phyloP scores from a whole-genome alignment of 2,797 vertebrate genomes.

The Falco berigora region DNA sequence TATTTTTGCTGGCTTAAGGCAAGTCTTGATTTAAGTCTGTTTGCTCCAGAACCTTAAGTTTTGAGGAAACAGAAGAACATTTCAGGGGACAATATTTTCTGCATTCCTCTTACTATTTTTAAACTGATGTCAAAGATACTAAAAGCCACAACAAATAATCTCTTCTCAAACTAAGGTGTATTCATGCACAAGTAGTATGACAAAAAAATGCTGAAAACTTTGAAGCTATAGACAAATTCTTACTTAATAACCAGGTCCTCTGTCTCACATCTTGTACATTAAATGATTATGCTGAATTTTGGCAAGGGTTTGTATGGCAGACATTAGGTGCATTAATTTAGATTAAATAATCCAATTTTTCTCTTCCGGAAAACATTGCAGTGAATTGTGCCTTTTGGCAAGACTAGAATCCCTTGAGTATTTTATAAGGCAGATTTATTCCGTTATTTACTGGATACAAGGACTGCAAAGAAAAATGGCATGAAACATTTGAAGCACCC shows the following conservation, averaged over 20 bases:
- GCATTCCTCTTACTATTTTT: background rate
- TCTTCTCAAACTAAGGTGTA: background rate
- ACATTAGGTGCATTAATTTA: background rate
- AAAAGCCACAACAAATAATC: background rate
- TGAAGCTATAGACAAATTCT: background rate
- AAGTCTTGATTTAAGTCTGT: background rate
- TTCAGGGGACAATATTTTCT: background rate
- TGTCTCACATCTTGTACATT: background rate
- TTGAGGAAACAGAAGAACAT: background rate
- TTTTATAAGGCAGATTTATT: background rate
- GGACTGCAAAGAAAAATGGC: background rate
- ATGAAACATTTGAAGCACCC: background rate
- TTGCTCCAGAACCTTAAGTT: background rate
- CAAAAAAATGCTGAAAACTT: background rate
- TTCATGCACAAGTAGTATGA: background rate
- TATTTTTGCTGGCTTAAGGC: background rate
- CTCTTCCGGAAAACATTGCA: background rate
- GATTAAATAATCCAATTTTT: background rate
- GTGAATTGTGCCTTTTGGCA: background rate
- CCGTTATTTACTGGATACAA: background rate
- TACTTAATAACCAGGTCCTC: background rate
- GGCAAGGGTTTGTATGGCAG: background rate
- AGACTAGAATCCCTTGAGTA: background rate
- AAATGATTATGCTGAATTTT: background rate
- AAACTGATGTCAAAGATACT: background rate